Evolutionary conservation across 2,797 vertebrate species (phyloP).

Genomic region (Ceryle rudis): DNA sequence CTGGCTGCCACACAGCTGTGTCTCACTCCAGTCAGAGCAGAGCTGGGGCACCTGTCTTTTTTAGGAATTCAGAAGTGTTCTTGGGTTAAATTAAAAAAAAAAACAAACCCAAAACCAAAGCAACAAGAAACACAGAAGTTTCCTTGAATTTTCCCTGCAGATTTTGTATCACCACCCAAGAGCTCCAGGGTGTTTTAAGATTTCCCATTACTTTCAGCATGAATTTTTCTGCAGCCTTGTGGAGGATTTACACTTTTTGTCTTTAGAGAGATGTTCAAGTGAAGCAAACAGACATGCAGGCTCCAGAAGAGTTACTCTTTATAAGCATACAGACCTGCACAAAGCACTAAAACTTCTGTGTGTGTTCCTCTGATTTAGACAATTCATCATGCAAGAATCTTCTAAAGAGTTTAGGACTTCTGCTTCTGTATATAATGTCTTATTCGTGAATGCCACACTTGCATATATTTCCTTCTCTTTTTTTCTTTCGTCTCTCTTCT

Average conservation of each 20-base stretch:
- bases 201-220: background rate
- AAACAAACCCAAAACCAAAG: background rate
- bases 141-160: background rate
- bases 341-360: constrained; percentile 15
- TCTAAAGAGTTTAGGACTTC: background rate
- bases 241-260: background rate
- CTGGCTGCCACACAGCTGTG: background rate
- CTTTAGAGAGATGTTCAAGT: background rate
- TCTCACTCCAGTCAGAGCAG: background rate
- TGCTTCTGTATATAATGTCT: background rate
- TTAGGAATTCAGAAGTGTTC: background rate
- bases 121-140: background rate
- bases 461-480: background rate
- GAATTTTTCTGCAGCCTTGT: background rate
- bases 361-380: background rate
- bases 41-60: background rate
- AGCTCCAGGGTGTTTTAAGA: background rate
- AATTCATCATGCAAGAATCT: background rate
- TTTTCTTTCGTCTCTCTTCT: background rate
- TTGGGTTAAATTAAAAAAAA: background rate
- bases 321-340: background rate
- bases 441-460: background rate
- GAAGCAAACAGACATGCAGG: background rate
- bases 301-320: constrained; percentile 19
- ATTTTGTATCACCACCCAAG: background rate